A percentile compares a stretch with the other conserved stretches of the same genome.
Conservation (phyloP, 2,888 invertebrate species). For the Drosophila vallismaia region DNA sequence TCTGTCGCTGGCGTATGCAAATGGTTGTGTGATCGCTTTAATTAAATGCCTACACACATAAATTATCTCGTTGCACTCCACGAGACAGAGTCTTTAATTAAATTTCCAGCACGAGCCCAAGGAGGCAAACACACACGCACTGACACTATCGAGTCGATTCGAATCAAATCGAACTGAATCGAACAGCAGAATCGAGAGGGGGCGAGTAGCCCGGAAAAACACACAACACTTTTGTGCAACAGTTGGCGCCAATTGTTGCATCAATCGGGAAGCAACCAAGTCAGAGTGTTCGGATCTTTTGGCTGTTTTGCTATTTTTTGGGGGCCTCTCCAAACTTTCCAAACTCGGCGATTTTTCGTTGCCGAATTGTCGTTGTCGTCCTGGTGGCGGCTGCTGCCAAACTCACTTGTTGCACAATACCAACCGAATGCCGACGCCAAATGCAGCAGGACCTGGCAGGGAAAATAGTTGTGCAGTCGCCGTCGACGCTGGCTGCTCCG, state of each 20-base stretch:
- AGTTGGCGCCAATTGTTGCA: constrained; percentile 78
- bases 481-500: constrained; percentile 35
- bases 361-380: constrained; percentile 80
- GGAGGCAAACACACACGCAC: constrained; percentile 10
- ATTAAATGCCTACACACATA: constrained; percentile 67
- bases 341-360: constrained; percentile 36
- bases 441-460: constrained; percentile 55
- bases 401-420: constrained; percentile 85
- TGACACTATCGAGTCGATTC: background rate
- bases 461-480: constrained; percentile 74
- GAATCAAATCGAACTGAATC: no score
- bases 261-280: constrained; percentile 61
- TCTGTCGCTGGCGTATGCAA: constrained; percentile 55
- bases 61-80: constrained; percentile 61
- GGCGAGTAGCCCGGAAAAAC: constrained; percentile 56
- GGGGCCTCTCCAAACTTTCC: constrained; percentile 23
- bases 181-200: no score
- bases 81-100: constrained; percentile 70
- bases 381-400: constrained; percentile 83
- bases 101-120: constrained; percentile 40
- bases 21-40: constrained; percentile 69
- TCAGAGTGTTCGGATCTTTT: constrained; percentile 21
- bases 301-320: constrained; percentile 5
- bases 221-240: constrained; percentile 70
- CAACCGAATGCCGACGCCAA: constrained; percentile 71